Evolutionary conservation across 2,113 vertebrate species (phyloP).

Genomic region (Passer montanus): DNA sequence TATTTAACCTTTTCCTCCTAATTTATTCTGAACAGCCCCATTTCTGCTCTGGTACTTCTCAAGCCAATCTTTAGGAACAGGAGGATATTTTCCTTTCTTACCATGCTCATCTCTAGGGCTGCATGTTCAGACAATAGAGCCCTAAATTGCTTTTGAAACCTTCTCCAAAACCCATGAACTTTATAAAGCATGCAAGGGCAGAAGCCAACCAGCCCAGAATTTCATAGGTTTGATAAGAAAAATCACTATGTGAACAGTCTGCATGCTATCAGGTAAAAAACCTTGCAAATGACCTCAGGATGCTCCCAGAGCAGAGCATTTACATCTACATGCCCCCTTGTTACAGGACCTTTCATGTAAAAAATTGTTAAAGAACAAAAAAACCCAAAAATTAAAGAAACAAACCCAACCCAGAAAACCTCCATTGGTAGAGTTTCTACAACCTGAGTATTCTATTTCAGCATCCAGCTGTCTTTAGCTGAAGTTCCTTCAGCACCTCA

Average conservation of each 20-base stretch:
- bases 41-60: background rate
- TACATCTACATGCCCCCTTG: background rate
- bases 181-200: background rate
- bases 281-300: background rate
- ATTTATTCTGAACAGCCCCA: background rate
- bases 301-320: background rate
- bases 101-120: background rate
- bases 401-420: background rate
- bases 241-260: background rate
- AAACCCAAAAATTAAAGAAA: background rate
- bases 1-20: background rate
- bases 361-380: background rate
- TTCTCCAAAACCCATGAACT: background rate
- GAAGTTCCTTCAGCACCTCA: background rate
- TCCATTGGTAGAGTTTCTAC: background rate
- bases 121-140: background rate
- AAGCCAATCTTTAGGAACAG: background rate
- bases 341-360: background rate
- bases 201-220: background rate
- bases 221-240: background rate
- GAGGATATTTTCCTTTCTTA: background rate
- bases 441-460: background rate
- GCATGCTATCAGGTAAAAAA: fast-evolving
- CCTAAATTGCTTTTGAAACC: background rate
- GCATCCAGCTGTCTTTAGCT: background rate